Evolutionary conservation across 2,888 invertebrate species (phyloP).

Genomic region (Helleia helle): DNA sequence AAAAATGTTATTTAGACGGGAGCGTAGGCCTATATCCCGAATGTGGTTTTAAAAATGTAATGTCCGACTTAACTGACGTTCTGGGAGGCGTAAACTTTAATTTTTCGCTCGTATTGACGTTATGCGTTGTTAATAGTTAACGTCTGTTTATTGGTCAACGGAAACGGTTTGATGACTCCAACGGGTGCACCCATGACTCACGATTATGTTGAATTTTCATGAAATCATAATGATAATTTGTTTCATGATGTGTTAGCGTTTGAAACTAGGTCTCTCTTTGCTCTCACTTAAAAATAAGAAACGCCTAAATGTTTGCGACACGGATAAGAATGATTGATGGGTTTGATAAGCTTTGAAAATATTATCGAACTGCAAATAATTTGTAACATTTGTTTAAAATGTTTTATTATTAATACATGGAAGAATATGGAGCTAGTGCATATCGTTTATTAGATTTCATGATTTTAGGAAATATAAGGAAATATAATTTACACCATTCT

Average conservation of each 20-base stretch:
- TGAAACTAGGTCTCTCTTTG: not conserved
- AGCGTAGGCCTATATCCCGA: constrained; percentile 63
- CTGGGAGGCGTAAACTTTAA: constrained; percentile 61
- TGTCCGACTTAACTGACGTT: constrained; percentile 45
- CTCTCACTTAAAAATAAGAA: not conserved
- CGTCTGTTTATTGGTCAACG: constrained; percentile 56
- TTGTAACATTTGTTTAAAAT: too few relatives aligned
- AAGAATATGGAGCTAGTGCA: too few relatives aligned
- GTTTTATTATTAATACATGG: too few relatives aligned
- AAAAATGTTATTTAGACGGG: constrained; percentile 58
- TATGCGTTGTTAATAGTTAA: constrained; percentile 56
- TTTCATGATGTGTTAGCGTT: constrained; percentile 15
- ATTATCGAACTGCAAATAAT: not conserved
- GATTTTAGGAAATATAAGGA: too few relatives aligned
- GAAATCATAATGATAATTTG: constrained; percentile 33
- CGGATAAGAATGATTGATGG: constrained; percentile 8
- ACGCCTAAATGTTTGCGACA: not conserved
- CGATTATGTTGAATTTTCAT: constrained; percentile 38
- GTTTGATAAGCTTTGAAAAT: not conserved
- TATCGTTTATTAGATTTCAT: too few relatives aligned
- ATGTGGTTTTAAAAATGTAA: constrained; percentile 70
- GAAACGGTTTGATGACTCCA: constrained; percentile 34
- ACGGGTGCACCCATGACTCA: constrained; percentile 33
- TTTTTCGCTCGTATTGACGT: constrained; percentile 55
- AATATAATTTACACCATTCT: too few relatives aligned